A percentile compares a stretch with the other conserved stretches of the same genome.
Evolutionary conservation across 2,797 vertebrate species (phyloP).

Genomic region (Tapirus indicus): DNA sequence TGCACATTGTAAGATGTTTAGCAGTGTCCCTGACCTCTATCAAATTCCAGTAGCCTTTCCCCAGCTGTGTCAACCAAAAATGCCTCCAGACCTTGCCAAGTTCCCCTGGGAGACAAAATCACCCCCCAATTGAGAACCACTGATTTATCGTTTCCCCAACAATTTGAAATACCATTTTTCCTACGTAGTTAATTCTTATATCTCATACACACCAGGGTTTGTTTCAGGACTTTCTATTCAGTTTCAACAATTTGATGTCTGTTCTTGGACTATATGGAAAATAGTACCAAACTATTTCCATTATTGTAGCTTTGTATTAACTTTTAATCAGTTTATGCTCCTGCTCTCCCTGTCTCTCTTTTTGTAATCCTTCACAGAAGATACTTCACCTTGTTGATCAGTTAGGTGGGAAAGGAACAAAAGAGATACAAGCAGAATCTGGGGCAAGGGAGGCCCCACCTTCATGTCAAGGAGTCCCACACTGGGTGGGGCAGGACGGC

Average conservation of each 20-base stretch:
- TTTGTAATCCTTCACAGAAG: neutral
- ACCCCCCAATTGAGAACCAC: neutral
- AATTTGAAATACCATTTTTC: neutral
- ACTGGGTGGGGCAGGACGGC: neutral
- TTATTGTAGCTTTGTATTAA: neutral
- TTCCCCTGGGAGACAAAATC: neutral
- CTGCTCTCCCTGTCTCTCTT: neutral
- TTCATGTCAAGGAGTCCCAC: neutral
- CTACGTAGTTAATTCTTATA: neutral
- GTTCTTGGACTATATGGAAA: neutral
- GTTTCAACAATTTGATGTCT: neutral
- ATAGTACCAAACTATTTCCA: neutral
- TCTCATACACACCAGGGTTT: neutral
- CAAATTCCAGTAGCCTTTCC: neutral
- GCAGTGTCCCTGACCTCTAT: neutral
- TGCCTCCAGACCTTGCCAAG: neutral
- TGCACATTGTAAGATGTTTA: neutral
- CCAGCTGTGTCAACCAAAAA: neutral
- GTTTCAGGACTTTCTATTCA: neutral
- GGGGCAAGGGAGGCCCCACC: neutral
- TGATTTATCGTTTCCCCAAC: neutral
- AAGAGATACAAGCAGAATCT: neutral
- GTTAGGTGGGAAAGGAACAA: neutral
- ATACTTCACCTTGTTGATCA: neutral
- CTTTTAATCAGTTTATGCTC: conserved; percentile 13